Base-by-base conservation (phyloP, 1,140 invertebrate genomes). In the Grapholita molesta region DNA sequence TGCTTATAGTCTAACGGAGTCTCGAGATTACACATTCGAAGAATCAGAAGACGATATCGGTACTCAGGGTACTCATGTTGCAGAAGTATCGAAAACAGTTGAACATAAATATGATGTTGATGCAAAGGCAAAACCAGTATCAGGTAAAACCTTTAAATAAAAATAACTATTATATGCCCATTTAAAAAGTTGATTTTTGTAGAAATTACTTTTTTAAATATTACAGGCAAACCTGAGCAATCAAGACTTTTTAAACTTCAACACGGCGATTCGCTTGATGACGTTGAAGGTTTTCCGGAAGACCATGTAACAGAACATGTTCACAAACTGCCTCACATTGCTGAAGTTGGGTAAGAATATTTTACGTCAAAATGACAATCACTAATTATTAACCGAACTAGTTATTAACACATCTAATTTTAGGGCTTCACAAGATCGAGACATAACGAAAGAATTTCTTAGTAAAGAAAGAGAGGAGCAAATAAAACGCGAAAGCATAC, bases 31-130 rank as follows among this genome's bases (percentile, higher is more conserved):
- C 69, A 92, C 92, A 2, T 92, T 92, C 73, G 92, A 92, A 76
- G 92, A 92, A 78, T 92, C 92, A 3, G 92, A 92, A 83, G 92
- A 92, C 69, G 91, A 91, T 68, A 92, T 92, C 66, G 83, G 78
- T 53, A 84, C 86, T 9, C 85, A 90, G 75, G 88, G 85, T 38
- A 89, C 85, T 4, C 86, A 91, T 55, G 78, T 88, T 25, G 55
- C 55, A 11, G 85, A 90, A 75, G 67, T 76, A 33, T 75, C 74
- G 15, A 87, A 84, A 71, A 88, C 82, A 70, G 7, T 73, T 35
- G 86, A 88, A 64, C 61, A 67, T 38, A 88, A 81, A 69, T 64
- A 73, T 69, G 84, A 89, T 68, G 52, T 53, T 25, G 80, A 86
- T 38, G 30, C 61, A 6, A 85, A 79, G 72, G 70, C 74, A n/a